Evolutionary conservation across 2,888 invertebrate genomes (phyloP), one percentile per base, ranked within the genome.

Genomic region (Ochropleura plecta): DNA sequence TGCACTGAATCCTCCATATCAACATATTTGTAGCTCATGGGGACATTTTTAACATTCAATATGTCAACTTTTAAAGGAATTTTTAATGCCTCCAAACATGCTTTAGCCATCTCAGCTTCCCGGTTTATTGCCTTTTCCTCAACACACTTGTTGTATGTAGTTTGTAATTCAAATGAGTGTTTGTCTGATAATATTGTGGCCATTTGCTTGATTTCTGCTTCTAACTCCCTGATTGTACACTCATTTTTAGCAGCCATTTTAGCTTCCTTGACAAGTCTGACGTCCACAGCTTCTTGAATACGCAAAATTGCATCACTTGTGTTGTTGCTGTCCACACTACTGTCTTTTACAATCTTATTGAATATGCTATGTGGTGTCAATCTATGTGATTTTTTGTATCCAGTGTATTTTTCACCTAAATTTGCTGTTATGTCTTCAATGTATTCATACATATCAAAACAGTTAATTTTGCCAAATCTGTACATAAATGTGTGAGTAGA

Each of bases 401-500:
- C 96, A 69, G 95, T 94, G n/a, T 94, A 88, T 88, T 95, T 96
- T 85, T 96, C 96, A 67, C 96, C 96, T 76, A 96, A 89, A 87
- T 97, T 97, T 5, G 96, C 96, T 65, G 97, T 97, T 2, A 96
- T 92, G 92, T 94, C 95, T 65, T 95, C 97, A 83, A 97, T 92
- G 83, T 95, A 94, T 84, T 97, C 97, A 91, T 96, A 97, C 91
- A 95, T 94, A 68, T 95, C 95, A 86, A 96, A 97, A 91, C 96
- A 95, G 83, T 96, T 96, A 51, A 97, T 97, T 90, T 97, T 97
- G 53, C 97, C 94, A 92, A 98, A 97, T 78, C 97, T 96, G 85
- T 98, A 97, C 68, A 96, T 96, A 85, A 97, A 97, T 76, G 97
- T 96, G 88, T 97, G 97, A 0, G 97, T 97, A 9, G 97, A 97